A percentile compares a stretch with the other conserved stretches of the same genome.
phyloP scores from a whole-genome alignment of 1,140 invertebrate genomes.

The Trypoxylus dichotomus region DNA sequence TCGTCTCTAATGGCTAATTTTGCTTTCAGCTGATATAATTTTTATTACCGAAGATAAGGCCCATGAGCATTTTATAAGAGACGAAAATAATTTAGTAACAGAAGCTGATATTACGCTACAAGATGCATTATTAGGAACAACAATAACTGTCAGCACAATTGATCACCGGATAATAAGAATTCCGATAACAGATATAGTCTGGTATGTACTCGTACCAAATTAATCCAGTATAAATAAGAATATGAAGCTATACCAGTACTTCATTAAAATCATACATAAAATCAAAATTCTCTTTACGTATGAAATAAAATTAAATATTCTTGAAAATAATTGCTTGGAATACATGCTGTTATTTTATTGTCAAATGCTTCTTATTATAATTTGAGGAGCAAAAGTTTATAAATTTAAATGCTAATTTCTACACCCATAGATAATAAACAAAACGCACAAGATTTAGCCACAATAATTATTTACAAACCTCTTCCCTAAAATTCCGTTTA shows the following conservation, averaged over 20 bases:
- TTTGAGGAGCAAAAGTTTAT: too few relatives aligned
- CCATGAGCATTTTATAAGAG: conserved; percentile 74
- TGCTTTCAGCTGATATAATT: conserved; percentile 71
- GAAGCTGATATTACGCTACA: conserved; percentile 61
- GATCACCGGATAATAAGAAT: conserved; percentile 68
- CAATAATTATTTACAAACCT: too few relatives aligned
- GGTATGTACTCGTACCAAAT: conserved; percentile 49
- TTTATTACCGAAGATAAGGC: conserved; percentile 82
- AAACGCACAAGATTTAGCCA: too few relatives aligned
- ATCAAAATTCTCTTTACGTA: too few relatives aligned
- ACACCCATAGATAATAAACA: too few relatives aligned
- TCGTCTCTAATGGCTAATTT: background rate
- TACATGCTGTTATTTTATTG: too few relatives aligned
- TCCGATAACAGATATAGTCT: conserved; percentile 69
- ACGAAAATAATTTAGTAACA: conserved; percentile 71
- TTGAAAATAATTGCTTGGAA: too few relatives aligned
- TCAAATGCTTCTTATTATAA: too few relatives aligned
- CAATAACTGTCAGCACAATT: conserved; percentile 65
- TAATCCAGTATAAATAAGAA: background rate
- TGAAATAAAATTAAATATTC: too few relatives aligned
- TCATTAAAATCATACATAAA: background rate
- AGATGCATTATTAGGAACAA: conserved; percentile 68
- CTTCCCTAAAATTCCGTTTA: background rate
- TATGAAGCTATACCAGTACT: too few relatives aligned
- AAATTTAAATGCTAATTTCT: too few relatives aligned